Conservation (phyloP, 2,888 invertebrate genomes). For the Chironomus tentans region DNA sequence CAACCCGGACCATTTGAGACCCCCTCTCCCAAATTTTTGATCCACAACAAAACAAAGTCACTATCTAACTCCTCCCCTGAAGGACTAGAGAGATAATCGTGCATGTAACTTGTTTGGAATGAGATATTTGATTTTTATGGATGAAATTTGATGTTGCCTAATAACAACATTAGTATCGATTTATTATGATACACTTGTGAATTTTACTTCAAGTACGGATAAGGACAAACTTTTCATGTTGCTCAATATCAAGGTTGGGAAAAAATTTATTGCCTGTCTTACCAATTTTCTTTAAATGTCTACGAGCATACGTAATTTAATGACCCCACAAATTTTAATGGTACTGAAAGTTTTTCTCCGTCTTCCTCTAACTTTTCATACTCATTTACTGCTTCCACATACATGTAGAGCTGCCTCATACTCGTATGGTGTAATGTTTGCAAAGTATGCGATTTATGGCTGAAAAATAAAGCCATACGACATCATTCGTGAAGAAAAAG, state of each 20-base stretch:
- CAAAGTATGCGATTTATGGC: conserved; percentile 7
- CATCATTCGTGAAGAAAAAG: not conserved
- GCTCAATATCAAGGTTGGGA: not conserved
- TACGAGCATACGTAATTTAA: not conserved
- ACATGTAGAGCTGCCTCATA: not conserved
- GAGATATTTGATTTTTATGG: not conserved
- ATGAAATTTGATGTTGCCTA: not conserved
- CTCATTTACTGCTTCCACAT: no score
- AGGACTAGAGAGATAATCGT: no score
- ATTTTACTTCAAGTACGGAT: not conserved
- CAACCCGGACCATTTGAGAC: no score
- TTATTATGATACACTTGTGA: not conserved
- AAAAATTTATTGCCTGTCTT: no score
- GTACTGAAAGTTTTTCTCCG: not conserved
- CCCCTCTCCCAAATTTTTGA: no score
- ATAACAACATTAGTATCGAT: conserved; percentile 10
- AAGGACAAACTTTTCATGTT: no score
- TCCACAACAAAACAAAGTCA: no score
- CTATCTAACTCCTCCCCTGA: no score
- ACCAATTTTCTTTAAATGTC: no score
- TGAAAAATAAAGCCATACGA: conserved; percentile 11
- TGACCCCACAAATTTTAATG: not conserved
- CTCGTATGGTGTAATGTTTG: not conserved
- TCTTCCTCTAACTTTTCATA: no score
- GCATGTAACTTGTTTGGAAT: not conserved